These are phyloP conservation scores for Melanotus villosus DNA, from an alignment of 2,888 invertebrate genomes.

Conservation along the genomic window DNA sequence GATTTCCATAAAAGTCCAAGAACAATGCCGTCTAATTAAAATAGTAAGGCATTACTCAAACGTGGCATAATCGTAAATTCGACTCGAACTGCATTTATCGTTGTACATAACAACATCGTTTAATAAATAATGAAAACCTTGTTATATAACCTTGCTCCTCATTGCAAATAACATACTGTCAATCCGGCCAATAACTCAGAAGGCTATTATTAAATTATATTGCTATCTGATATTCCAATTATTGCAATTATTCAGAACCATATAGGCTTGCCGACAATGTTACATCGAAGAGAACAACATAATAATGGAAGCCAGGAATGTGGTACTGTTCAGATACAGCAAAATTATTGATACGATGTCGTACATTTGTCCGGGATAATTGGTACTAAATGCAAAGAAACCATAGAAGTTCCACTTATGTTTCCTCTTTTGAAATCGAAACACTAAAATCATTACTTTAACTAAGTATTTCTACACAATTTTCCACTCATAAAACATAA, in stretches of 20 bases:
- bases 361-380: conserved; percentile 13
- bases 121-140: conserved; percentile 48
- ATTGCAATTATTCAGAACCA: conserved; percentile 42
- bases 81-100: conserved; percentile 29
- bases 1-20: conserved; percentile 28
- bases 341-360: neutral
- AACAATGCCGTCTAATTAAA: conserved; percentile 38
- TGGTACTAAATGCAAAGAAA: conserved; percentile 11
- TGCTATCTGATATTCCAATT: conserved; percentile 45
- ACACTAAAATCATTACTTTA: too few species aligned
- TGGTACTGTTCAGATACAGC: neutral
- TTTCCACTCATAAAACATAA: too few species aligned
- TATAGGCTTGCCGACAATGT: conserved; percentile 41
- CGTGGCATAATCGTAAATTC: conserved; percentile 41
- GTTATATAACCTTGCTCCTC: conserved; percentile 48
- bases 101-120: conserved; percentile 35
- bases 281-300: conserved; percentile 31
- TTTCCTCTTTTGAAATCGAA: too few species aligned
- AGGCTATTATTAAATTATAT: conserved; percentile 48
- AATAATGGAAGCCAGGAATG: conserved; percentile 30
- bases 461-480: too few species aligned
- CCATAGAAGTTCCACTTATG: neutral
- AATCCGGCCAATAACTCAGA: conserved; percentile 47
- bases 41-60: conserved; percentile 36
- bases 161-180: conserved; percentile 47